phyloP scores from a whole-genome alignment of 1,140 invertebrate species.

The Physella acuta region DNA sequence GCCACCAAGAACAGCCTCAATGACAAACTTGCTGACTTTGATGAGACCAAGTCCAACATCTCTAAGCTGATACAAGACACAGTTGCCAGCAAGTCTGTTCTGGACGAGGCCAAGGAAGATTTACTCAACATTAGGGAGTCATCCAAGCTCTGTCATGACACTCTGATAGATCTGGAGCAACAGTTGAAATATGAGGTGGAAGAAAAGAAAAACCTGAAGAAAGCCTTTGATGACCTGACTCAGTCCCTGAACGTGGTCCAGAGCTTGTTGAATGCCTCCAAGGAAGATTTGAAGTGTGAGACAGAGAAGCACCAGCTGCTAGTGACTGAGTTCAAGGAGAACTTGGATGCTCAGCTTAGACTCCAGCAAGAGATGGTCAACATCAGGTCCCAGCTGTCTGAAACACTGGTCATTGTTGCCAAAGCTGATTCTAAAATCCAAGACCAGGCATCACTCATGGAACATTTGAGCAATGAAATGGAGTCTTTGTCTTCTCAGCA shows the following conservation, averaged over 20 bases:
- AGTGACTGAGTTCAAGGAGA: slow-evolving; percentile 16
- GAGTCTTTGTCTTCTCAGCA: slow-evolving; percentile 7
- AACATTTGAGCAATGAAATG: slow-evolving; percentile 9
- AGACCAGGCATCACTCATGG: slow-evolving; percentile 1
- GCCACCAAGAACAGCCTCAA: slow-evolving; percentile 27
- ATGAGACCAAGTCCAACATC: background rate
- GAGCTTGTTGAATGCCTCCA: background rate
- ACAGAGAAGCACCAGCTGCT: slow-evolving; percentile 3
- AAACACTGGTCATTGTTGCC: background rate
- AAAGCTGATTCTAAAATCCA: background rate
- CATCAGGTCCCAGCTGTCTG: background rate
- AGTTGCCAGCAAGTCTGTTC: background rate
- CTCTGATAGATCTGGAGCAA: background rate
- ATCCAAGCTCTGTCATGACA: background rate
- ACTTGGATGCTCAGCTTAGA: background rate
- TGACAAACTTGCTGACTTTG: background rate
- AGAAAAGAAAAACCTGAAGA: slow-evolving; percentile 24
- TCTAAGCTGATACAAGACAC: slow-evolving; percentile 2
- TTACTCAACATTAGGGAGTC: background rate
- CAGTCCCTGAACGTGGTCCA: background rate
- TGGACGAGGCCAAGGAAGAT: slow-evolving; percentile 9
- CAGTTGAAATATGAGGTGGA: background rate
- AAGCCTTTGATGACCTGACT: slow-evolving; percentile 26
- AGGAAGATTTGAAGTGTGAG: slow-evolving; percentile 26
- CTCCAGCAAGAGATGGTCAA: slow-evolving; percentile 2